Evolutionary conservation across 2,797 vertebrate genomes (phyloP), one percentile per base, ranked within the genome.

Genomic region (Diplodus puntazzo): DNA sequence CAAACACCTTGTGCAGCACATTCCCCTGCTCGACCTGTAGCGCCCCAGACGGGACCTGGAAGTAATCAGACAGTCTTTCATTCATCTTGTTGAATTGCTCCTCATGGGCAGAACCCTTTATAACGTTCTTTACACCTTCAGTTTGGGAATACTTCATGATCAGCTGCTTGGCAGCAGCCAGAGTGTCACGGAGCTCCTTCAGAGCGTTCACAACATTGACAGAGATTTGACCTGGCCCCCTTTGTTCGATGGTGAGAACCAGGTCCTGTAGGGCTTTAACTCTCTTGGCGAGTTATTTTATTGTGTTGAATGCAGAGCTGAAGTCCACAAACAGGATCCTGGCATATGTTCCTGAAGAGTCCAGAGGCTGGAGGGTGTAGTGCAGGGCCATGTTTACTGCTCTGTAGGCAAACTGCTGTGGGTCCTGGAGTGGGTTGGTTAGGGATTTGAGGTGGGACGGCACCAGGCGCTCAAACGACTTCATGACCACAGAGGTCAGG

Each of bases 11-110:
- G 13, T 82, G 57, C 62, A 94, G 63, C 0, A 4, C 14, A 4
- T 74, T 59, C 3, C 85, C 73, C 4, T 96, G 95, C 48, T 96
- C 93, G 0, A 93, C 86, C 65, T 95, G 95, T 34, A 98, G 90
- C 18, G 91, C 78, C 4, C 96, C 87, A 0, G 88, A 94, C 3
- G 97, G 90, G 3, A 92, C 75, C 65, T 93, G 84, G 1, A 92
- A 89, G 0, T 91, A 88, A 45, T 97, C 91, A 0, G 84, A 92
- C 52, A 98, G 92, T 9, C 81, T 86, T 39, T 94, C 83, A 0
- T 96, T 96, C 68, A 97, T 76, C 3, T 72, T 62, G 0, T 18
- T 12, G 1, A 98, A 96, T 75, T 95, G 43, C 0, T 65, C 61
- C 18, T 83, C 70, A 0, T 42, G 43, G 11, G 0, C 0, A 0